A percentile compares a stretch with the other conserved stretches of the same genome.
phyloP scores from a whole-genome alignment of 2,888 invertebrate genomes.

The Thymelicus acteon region DNA sequence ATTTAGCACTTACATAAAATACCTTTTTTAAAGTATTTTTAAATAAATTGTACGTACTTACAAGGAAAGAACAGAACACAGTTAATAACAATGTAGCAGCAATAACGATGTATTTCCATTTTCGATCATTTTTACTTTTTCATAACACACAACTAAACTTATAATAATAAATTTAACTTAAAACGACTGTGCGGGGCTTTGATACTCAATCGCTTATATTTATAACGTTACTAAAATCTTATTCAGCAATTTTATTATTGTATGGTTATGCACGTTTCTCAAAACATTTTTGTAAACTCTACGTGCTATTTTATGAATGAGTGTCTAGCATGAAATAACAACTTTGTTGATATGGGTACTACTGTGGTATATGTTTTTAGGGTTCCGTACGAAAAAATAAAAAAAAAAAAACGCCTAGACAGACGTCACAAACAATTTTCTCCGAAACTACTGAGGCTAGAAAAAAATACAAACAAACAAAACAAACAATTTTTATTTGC shows the following conservation, averaged over 20 bases:
- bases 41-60: conserved; percentile 46
- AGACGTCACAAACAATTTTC: no score
- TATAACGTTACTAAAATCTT: conserved; percentile 47
- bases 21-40: no score
- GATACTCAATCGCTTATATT: conserved; percentile 49
- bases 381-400: no score
- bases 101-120: conserved; percentile 70
- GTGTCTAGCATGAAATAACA: neutral
- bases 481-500: no score
- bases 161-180: conserved; percentile 50
- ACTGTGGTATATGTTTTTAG: no score
- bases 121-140: conserved; percentile 69
- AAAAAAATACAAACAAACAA: no score
- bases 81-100: conserved; percentile 61
- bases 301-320: neutral
- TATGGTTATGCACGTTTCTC: conserved; percentile 18
- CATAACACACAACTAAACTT: conserved; percentile 46
- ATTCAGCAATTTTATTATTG: conserved; percentile 13
- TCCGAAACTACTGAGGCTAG: no score
- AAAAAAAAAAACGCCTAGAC: no score
- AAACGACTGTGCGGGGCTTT: conserved; percentile 42
- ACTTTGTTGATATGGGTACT: no score
- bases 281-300: neutral
- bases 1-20: no score
- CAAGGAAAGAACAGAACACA: conserved; percentile 57